These are phyloP conservation scores for Dusona sp. DNA, from an alignment of 2,888 invertebrate species.

Conservation along the genomic window DNA sequence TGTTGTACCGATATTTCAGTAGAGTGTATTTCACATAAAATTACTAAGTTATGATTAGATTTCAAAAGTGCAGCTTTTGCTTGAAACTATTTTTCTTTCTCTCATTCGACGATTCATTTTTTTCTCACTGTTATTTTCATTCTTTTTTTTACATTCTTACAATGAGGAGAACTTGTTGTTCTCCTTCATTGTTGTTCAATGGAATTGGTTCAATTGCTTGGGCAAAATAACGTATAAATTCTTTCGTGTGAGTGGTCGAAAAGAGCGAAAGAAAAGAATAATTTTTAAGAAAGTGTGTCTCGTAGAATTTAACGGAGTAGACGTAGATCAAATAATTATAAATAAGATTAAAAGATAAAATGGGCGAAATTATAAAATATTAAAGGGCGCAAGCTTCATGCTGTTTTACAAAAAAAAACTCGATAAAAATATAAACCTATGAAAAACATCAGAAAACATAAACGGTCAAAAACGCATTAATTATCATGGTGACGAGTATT, in stretches of 20 bases:
- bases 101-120: not conserved
- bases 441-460: not conserved
- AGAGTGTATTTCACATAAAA: not conserved
- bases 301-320: not conserved
- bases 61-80: not conserved
- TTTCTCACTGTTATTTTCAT: not conserved
- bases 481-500: not conserved
- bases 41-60: not conserved
- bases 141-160: conserved; percentile 12
- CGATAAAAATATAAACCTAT: not conserved
- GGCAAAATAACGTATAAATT: conserved; percentile 11
- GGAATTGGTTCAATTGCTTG: conserved; percentile 50
- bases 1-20: not conserved
- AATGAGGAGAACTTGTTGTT: not conserved
- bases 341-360: conserved; percentile 8
- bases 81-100: conserved; percentile 2
- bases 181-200: no score
- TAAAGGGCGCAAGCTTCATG: not conserved
- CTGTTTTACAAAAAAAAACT: not conserved
- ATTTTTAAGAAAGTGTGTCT: not conserved
- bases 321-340: not conserved
- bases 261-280: conserved; percentile 7
- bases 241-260: conserved; percentile 10
- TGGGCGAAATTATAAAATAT: not conserved
- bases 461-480: not conserved